phyloP scores from a whole-genome alignment of 2,113 vertebrate genomes.

The Guaruba guarouba region DNA sequence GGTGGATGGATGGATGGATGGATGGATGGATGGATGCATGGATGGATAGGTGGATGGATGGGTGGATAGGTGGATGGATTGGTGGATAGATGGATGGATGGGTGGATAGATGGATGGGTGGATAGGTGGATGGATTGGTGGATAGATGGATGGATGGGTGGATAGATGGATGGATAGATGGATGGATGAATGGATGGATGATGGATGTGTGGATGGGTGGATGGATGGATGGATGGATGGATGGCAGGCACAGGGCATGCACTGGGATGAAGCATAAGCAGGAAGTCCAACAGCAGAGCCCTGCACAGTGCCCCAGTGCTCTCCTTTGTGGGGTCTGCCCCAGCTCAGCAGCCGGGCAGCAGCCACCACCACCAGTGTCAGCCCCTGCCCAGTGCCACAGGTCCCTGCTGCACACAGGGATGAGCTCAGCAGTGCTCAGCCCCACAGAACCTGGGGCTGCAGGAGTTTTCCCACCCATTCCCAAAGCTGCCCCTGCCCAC shows the following conservation, averaged over 20 bases:
- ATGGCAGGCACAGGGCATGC: accelerated
- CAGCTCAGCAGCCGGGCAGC: not conserved
- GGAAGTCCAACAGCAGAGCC: not conserved
- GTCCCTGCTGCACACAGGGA: accelerated
- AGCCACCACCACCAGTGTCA: not conserved
- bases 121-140: no score
- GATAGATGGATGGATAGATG: accelerated
- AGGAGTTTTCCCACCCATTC: not conserved
- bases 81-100: no score
- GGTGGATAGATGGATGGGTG: no score
- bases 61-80: no score
- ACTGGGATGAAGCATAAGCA: no score
- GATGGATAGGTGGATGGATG: accelerated
- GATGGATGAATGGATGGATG: not conserved
- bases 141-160: accelerated
- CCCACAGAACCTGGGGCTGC: accelerated
- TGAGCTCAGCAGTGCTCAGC: not conserved
- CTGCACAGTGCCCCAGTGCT: accelerated
- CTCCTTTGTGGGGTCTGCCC: not conserved
- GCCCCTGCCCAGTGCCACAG: not conserved
- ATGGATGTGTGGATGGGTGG: no score
- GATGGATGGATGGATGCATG: no score
- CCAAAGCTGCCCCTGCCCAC: not conserved
- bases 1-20: no score
- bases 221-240: no score